A percentile compares a stretch with the other conserved stretches of the same genome.
Conservation (phyloP, 2,888 invertebrate species). For the Euzetes globulus region DNA sequence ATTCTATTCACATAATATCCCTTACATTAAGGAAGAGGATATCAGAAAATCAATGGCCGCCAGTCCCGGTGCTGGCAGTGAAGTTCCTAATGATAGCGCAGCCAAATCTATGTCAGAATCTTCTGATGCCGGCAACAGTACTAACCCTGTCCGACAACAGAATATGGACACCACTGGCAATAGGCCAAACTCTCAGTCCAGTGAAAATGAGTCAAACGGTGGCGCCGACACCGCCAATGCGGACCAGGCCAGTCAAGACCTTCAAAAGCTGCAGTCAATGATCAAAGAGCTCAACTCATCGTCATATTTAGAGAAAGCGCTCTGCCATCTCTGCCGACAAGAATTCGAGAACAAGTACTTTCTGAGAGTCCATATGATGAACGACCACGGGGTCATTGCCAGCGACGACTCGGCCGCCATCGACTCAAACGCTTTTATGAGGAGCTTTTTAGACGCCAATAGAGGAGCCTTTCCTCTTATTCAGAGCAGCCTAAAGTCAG, state of each 20-base stretch:
- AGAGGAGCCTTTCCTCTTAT: conserved; percentile 10
- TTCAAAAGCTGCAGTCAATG: conserved; percentile 83
- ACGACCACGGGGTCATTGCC: conserved; percentile 56
- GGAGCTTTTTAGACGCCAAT: neutral
- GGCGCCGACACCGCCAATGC: neutral
- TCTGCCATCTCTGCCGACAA: conserved; percentile 62
- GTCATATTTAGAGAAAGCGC: conserved; percentile 38
- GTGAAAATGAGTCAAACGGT: neutral
- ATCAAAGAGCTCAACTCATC: conserved; percentile 70
- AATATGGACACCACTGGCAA: neutral
- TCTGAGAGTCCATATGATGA: conserved; percentile 61
- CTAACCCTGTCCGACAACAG: neutral
- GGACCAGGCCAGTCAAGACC: conserved; percentile 64
- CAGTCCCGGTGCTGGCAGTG: neutral
- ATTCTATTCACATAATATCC: conserved; percentile 48
- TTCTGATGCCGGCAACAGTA: neutral
- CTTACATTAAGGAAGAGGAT: conserved; percentile 42
- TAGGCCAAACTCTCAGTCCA: neutral
- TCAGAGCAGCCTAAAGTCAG: conserved; percentile 33
- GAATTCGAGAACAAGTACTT: conserved; percentile 65
- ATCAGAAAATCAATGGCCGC: conserved; percentile 20
- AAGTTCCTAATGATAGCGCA: conserved; percentile 25
- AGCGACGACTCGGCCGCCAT: neutral
- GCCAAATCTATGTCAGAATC: conserved; percentile 2
- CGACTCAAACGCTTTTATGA: conserved; percentile 19